A percentile compares a stretch with the other conserved stretches of the same genome.
Conservation (phyloP, 2,888 invertebrate species). For the Volucella bombylans region DNA sequence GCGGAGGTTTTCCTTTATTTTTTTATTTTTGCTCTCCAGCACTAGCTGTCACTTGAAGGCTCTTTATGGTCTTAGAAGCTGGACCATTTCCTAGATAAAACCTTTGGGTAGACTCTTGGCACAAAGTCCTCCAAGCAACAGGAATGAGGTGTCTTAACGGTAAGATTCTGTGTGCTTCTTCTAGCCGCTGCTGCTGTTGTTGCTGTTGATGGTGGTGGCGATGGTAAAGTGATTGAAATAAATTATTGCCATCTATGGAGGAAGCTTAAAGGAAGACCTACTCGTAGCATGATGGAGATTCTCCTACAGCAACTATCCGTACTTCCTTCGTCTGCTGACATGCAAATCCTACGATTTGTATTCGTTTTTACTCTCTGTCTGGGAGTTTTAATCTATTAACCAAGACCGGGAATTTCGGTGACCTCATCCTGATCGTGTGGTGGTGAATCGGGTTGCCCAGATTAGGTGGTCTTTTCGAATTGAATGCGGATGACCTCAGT, state of each 20-base stretch:
- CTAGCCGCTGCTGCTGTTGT: not conserved
- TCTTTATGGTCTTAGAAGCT: constrained; percentile 58
- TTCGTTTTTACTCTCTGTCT: constrained; percentile 32
- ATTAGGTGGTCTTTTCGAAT: constrained; percentile 11
- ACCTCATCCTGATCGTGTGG: constrained; percentile 41
- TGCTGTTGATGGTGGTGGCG: constrained; percentile 3
- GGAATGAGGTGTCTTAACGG: constrained; percentile 69
- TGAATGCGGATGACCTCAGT: constrained; percentile 8
- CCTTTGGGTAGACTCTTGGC: constrained; percentile 22
- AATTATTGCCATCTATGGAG: constrained; percentile 52
- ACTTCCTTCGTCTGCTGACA: constrained; percentile 45
- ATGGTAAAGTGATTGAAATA: constrained; percentile 63
- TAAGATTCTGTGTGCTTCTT: constrained; percentile 30
- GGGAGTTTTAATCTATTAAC: constrained; percentile 50
- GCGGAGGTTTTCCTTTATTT: constrained; percentile 34
- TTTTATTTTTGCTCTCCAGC: not conserved
- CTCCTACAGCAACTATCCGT: not conserved
- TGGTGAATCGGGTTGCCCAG: not conserved
- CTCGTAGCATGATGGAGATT: not conserved
- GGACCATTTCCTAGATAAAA: constrained; percentile 52
- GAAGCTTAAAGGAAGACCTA: constrained; percentile 21
- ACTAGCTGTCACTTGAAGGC: constrained; percentile 56
- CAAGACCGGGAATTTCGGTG: constrained; percentile 34
- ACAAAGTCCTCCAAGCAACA: constrained; percentile 47
- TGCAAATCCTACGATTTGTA: constrained; percentile 60